Base-by-base conservation (phyloP, 2,888 invertebrate genomes). In the Suillia variegata region DNA sequence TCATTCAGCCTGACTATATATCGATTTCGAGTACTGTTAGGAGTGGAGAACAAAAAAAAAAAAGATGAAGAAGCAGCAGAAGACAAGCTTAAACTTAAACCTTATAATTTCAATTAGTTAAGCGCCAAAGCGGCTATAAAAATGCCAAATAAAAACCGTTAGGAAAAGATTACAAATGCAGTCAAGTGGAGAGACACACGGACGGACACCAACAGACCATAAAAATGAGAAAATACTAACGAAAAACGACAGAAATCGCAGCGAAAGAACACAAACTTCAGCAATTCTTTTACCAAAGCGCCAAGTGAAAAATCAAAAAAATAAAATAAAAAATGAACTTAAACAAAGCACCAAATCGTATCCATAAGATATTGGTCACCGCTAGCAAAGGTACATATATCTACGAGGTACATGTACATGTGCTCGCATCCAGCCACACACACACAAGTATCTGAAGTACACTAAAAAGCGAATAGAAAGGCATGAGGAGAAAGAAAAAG, bases 161-260 rank as follows among this genome's bases (percentile, higher is more conserved):
- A 68, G 70, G 70, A 68, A 74, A 73, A 73, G 69, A 75, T 73
- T 75, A 72, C 76, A 67, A 70, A 69, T 69, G 73, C 74, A 74
- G 72, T 72, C 74, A 73, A 73, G 71, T 66, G 73, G 58, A 70
- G 71, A 67, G 72, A 75, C 73, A 74, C 74, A 72, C 72, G 68
- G n/a, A n/a, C n/a, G n/a, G n/a, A n/a, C n/a, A n/a, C n/a, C n/a
- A n/a, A n/a, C 69, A 74, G 71, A 75, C 74, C 73, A 73, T 73
- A 73, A 73, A 73, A 71, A 67, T 65, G 48, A 10, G 48, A 15
- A 13, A 21, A 54, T 34, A 12, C 20, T 17, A 15, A 22, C 17
- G 18, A 54, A 54, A 54, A 6, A 12, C 31, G n/a, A n/a, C n/a
- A n/a, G n/a, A n/a, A n/a, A n/a, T n/a, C n/a, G n/a, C n/a, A n/a